Conservation (phyloP, 2,888 invertebrate genomes). For the Diachrysia chrysitis region DNA sequence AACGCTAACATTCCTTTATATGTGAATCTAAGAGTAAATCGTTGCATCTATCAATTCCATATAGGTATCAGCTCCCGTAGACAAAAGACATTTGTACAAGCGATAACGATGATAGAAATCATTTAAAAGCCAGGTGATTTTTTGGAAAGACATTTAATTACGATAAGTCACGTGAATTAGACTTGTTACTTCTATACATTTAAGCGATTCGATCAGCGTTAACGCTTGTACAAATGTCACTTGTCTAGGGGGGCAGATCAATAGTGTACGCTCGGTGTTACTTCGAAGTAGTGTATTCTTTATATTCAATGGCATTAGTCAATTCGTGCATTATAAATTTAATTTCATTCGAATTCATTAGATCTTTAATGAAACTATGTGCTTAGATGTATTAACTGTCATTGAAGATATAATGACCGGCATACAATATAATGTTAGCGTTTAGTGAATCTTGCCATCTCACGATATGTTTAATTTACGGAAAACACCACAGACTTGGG, state of each 20-base stretch:
- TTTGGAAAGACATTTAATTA: no score
- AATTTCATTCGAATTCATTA: slow-evolving; percentile 48
- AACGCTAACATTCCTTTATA: slow-evolving; percentile 87
- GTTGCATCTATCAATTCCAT: slow-evolving; percentile 43
- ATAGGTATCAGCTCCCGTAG: slow-evolving; percentile 26
- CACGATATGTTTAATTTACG: slow-evolving; percentile 76
- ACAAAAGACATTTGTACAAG: no score
- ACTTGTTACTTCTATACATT: no score
- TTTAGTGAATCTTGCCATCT: slow-evolving; percentile 88
- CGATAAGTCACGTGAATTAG: no score
- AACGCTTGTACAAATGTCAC: no score
- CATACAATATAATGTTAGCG: slow-evolving; percentile 84
- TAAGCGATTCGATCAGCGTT: no score
- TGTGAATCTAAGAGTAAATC: slow-evolving; percentile 62
- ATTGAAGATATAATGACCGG: slow-evolving; percentile 45
- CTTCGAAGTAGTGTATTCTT: slow-evolving; percentile 35
- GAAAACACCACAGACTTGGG: slow-evolving; percentile 70
- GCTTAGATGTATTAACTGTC: slow-evolving; percentile 53
- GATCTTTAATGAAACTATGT: slow-evolving; percentile 47
- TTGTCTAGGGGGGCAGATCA: slow-evolving; percentile 15
- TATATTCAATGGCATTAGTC: slow-evolving; percentile 39
- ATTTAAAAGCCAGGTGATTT: no score
- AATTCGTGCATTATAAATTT: slow-evolving; percentile 45
- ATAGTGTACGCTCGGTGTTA: slow-evolving; percentile 34
- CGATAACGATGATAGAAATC: no score